Base-by-base conservation (phyloP, 2,888 invertebrate genomes). In the Drosophila eohydei region DNA sequence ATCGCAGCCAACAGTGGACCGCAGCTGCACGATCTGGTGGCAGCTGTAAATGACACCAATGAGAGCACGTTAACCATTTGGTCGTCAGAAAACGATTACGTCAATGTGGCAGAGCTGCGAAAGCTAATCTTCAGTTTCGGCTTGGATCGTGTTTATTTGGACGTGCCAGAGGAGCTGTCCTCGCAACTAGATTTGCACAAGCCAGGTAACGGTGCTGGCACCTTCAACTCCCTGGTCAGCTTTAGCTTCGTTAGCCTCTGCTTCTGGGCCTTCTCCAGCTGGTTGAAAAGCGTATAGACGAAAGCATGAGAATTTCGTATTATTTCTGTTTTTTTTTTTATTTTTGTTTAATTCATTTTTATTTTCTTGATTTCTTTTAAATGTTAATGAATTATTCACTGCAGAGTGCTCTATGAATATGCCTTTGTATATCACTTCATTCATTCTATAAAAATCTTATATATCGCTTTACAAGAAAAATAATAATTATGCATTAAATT, bases 11-110 rank as follows among this genome's bases (percentile, higher is more conserved):
- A 95, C 83, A 96, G 96, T 80, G 92, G 94, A 66, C 93, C 94
- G 0, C 93, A 94, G 5, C 92, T 97, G 14, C 92, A 95, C 16
- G 93, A 93, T 69, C 93, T 97, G 30, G 91, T 96, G 14, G 92
- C 94, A 0, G 93, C 91, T 4, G 81, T 93, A 0, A 91, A 90
- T 43, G 76, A 59, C 1, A 92, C 91, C 2, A 92, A 92, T 67
- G 84, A 91, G 30, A 75, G 89, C 36, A 96, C 97, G 0, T 92
- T 98, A 72, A 97, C 97, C 0, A 94, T 98, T 59, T 98, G 97
- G 97, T 95, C 96, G 3, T 94, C 94, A 51, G 93, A 93, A 38
- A 94, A 93, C 0, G 97, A 97, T 90, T 90, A 93, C 14, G 96
- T 97, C 21, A 94, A 96, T 87, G 94, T 95, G 4, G 93, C 93